Base-by-base conservation (phyloP, 2,888 invertebrate species). In the Tanytarsus gracilentus region DNA sequence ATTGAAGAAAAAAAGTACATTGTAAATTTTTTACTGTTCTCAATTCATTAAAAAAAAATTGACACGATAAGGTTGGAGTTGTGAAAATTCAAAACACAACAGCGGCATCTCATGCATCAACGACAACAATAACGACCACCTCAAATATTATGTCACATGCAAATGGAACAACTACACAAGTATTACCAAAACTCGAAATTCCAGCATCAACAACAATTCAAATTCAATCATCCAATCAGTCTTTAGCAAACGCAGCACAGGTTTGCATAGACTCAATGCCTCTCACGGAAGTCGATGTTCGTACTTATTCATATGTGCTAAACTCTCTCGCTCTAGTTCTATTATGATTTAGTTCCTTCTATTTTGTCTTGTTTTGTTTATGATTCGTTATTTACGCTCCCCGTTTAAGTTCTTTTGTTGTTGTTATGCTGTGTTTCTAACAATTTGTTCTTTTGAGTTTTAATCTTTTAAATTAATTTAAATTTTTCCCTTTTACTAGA, bases 251-350 rank as follows among this genome's bases (percentile, higher is more conserved):
- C 63, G 70, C 73, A 67, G 73, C 80, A 69, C 80, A 85, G 80
- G 84, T 86, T 77, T 86, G 86, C 85, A 82, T 86, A 75, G 85
- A 84, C 72, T 82, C 84, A 78, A 83, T 85, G 83, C 79, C 81
- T 69, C 81, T 80, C 67, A 77, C 78, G 63, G 85, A 85, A 72
- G 84, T 84, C 71, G 85, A 85, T 80, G 85, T 85, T 82, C 77
- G 82, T 77, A 76, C 72, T 70, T 60, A 60, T 40, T 49, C n/a
- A n/a, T n/a, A n/a, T n/a, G n/a, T n/a, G n/a, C n/a, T n/a, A n/a
- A n/a, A n/a, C n/a, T n/a, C n/a, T n/a, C n/a, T n/a, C n/a, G n/a
- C 27, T 49, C 33, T 53, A 51, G 30, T 36, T 61, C 40, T 27
- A 25, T 62, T 40, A 29, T 61, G 44, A 25, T 36, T 36, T n/a